Evolutionary conservation across 1,140 invertebrate genomes (phyloP), one percentile per base, ranked within the genome.

Genomic region (Neodiprion lecontei): DNA sequence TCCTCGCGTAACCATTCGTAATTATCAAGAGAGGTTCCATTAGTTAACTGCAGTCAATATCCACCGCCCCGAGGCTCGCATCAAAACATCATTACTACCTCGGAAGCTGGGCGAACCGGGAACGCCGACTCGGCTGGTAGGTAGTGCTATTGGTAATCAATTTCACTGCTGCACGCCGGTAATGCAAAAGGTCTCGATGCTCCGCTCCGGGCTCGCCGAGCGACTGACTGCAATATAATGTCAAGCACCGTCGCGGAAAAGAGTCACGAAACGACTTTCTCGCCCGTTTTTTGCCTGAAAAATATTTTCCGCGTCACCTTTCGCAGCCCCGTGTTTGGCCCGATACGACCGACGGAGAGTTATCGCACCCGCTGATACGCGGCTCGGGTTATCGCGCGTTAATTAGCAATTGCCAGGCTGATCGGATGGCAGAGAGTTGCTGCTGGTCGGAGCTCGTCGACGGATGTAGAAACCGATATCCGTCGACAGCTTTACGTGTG

Each of bases 21-120:
- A 88, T 88, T 88, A 88, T 88, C 86, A 84, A 40, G 85, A 80
- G 82, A 86, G 87, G 83, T 86, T 88, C 87, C 87, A 88, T 88
- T 88, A 88, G 87, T 88, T 87, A 87, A 87, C 84, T 86, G 82
- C 82, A 87, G 85, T 85, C 84, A 83, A 87, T 86, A 86, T 83
- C 79, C 80, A 73, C 76, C 77, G 81, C 78, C 11, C 80, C 82
- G 79, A 79, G 81, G 76, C 80, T 85, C 82, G 83, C 86, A 88
- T 88, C 87, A 87, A 87, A 88, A 88, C 86, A 86, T 88, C 87
- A 87, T 88, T 88, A 88, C 82, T 83, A 82, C 81, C 79, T 12
- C 79, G 82, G 78, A 83, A 80, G 82, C 80, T 74, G 71, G 76
- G 78, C 67, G 70, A 53, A 69, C 23, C 66, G 75, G 74, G 79